Conservation (phyloP, 2,797 vertebrate genomes). For the Peromyscus aztecus region DNA sequence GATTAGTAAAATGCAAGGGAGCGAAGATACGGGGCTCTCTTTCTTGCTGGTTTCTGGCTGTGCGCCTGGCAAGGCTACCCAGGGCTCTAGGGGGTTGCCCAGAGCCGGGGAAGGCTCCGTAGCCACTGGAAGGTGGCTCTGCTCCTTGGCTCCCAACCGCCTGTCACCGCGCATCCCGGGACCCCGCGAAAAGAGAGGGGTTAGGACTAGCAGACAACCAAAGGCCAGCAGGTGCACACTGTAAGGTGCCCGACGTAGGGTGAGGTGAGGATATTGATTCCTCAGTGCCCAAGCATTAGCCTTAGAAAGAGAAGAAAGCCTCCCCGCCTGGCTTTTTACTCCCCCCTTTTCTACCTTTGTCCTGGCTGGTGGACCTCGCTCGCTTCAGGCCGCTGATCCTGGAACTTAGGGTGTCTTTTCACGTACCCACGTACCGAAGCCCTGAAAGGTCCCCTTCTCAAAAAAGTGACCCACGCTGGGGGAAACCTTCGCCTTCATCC, state of each 20-base stretch:
- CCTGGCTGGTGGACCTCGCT: background rate
- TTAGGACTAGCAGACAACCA: background rate
- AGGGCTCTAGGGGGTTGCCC: background rate
- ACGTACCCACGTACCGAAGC: slow-evolving; percentile 73
- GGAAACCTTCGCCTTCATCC: slow-evolving; percentile 77
- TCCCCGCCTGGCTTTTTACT: background rate
- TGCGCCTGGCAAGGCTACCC: slow-evolving; percentile 45
- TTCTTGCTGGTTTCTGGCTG: slow-evolving; percentile 69
- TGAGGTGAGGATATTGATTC: background rate
- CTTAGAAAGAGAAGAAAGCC: background rate
- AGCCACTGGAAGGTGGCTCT: background rate
- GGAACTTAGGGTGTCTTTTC: background rate
- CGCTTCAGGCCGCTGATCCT: background rate
- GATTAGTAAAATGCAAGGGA: slow-evolving; percentile 84
- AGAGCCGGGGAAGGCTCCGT: background rate
- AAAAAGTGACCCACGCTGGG: slow-evolving; percentile 71
- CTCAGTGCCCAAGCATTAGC: background rate
- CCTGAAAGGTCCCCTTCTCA: slow-evolving; percentile 56
- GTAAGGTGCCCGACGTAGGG: background rate
- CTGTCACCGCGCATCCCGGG: background rate
- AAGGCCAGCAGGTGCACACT: background rate
- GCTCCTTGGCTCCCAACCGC: background rate
- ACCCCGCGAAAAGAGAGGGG: background rate
- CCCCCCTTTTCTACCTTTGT: background rate
- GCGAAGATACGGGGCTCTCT: slow-evolving; percentile 57